phyloP scores from a whole-genome alignment of 2,888 invertebrate species.

The Dynastes maya region DNA sequence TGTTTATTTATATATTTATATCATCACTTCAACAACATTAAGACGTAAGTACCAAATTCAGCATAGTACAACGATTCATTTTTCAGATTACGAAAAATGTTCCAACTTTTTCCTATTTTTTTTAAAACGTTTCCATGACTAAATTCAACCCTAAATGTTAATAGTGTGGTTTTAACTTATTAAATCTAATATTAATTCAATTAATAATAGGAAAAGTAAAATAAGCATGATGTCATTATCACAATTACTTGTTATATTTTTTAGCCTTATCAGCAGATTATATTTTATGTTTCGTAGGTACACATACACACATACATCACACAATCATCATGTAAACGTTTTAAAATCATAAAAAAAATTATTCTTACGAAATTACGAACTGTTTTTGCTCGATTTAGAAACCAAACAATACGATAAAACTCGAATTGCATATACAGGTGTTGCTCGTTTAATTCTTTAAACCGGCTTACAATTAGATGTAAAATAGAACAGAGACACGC shows the following conservation, averaged over 20 bases:
- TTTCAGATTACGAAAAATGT: no score
- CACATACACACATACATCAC: slow-evolving; percentile 1
- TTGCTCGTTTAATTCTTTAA: no score
- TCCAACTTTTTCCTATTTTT: no score
- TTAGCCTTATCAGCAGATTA: slow-evolving; percentile 30
- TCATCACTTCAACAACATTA: slow-evolving; percentile 13
- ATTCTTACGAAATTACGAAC: slow-evolving; percentile 12
- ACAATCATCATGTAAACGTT: slow-evolving; percentile 1
- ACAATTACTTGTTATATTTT: slow-evolving; percentile 35
- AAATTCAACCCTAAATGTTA: neutral
- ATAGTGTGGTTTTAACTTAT: neutral
- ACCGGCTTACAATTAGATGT: no score
- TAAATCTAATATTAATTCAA: neutral
- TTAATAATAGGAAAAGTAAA: slow-evolving; percentile 36
- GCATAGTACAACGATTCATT: neutral
- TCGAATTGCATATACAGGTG: no score
- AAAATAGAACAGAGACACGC: no score
- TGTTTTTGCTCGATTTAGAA: slow-evolving; percentile 4
- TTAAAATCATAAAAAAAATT: slow-evolving; percentile 7
- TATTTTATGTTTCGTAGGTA: slow-evolving; percentile 24
- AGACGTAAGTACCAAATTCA: slow-evolving; percentile 45
- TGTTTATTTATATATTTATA: slow-evolving; percentile 50
- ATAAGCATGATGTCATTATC: slow-evolving; percentile 41
- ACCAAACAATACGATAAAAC: slow-evolving; percentile 13
- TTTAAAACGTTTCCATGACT: neutral